Conservation (phyloP, 1,140 invertebrate genomes). For the Ceratitis capitata region DNA sequence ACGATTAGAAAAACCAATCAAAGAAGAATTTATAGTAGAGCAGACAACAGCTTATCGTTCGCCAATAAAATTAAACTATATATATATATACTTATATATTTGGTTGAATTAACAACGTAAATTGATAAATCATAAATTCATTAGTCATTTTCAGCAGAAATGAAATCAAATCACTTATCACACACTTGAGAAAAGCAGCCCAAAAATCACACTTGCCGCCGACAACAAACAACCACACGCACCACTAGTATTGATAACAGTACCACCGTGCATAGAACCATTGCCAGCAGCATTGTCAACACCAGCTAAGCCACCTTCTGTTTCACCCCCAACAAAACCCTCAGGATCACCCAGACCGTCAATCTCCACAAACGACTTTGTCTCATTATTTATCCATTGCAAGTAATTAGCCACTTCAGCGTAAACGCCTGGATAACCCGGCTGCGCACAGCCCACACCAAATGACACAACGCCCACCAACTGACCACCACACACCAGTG, state of each 20-base stretch:
- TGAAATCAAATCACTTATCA: neutral
- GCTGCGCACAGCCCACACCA: slow-evolving; percentile 70
- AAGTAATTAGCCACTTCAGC: slow-evolving; percentile 71
- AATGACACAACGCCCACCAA: slow-evolving; percentile 69
- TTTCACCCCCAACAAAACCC: no score
- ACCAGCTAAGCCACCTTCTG: neutral
- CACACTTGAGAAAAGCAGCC: neutral
- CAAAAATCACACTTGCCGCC: neutral
- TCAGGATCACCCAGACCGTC: neutral
- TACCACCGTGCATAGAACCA: neutral
- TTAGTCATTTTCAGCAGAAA: neutral
- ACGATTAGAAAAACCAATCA: neutral
- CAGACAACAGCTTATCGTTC: neutral
- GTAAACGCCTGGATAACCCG: slow-evolving; percentile 71
- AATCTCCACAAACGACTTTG: neutral
- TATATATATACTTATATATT: neutral
- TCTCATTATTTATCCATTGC: slow-evolving; percentile 65
- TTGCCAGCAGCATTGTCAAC: neutral
- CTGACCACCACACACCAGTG: slow-evolving; percentile 49
- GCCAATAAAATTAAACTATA: neutral
- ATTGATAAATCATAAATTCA: neutral
- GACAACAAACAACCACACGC: neutral
- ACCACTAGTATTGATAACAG: neutral
- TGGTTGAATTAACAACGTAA: neutral
- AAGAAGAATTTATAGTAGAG: neutral